Percentiles rank a stretch among this genome's conserved stretches.
Conservation (phyloP, 2,797 vertebrate genomes). For the Picus viridis region DNA sequence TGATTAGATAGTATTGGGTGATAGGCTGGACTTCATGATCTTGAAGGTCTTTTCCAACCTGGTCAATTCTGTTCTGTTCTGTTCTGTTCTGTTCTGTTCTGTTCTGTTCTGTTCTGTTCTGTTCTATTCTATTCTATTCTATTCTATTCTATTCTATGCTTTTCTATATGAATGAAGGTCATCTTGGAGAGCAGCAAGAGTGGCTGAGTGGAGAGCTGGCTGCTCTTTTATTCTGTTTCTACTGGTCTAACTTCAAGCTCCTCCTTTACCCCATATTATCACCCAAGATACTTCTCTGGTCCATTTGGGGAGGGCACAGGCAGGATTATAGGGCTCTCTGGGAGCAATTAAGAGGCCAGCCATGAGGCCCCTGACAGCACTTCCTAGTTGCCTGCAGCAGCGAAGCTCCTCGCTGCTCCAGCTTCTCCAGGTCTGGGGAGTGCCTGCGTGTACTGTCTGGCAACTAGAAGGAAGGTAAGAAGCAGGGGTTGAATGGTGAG, state of each 20-base stretch:
- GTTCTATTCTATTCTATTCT: no score
- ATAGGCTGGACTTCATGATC: no score
- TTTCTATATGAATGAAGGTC: background rate
- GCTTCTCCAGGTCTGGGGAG: background rate
- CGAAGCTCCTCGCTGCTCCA: background rate
- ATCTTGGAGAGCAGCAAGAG: background rate
- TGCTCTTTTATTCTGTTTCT: background rate
- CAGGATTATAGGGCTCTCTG: background rate
- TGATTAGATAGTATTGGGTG: no score
- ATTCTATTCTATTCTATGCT: no score
- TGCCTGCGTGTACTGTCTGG: background rate
- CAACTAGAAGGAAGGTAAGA: background rate
- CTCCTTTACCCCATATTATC: background rate
- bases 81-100: no score
- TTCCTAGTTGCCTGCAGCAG: background rate
- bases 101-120: no score
- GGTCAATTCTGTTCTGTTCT: no score
- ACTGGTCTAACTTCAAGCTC: background rate
- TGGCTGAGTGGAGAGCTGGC: background rate
- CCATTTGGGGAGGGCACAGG: background rate
- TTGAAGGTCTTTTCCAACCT: no score
- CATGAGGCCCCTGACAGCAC: background rate
- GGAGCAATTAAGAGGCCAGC: background rate
- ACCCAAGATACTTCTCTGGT: background rate
- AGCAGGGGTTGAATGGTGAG: background rate